Base-by-base conservation (phyloP, 2,888 invertebrate species). In the Thecocarcelia acutangulata region DNA sequence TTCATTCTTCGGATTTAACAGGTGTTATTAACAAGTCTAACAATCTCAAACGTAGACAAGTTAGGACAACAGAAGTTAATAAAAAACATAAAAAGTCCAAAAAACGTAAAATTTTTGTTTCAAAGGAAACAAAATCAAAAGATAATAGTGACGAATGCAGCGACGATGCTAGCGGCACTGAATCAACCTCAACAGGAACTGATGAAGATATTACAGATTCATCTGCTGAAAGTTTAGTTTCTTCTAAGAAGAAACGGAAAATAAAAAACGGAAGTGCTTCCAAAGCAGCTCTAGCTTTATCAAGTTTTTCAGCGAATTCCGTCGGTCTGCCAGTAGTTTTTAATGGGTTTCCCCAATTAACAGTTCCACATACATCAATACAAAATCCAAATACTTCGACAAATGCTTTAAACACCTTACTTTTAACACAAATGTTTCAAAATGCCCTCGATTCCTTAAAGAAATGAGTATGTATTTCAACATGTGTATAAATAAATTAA, bases 31-130 rank as follows among this genome's bases (percentile, higher is more conserved):
- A 46, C 83, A 85, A 9, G 86, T 83, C 37, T 81, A 80, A 8
- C 17, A 59, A 13, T 85, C 83, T 21, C 8, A 69, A 80, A 77
- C 64, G 72, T 8, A 66, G 59, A 11, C 58, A 54, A 17, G 6
- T 50, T 13, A 52, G 86, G 84, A 54, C 84, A 84, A 78, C 80
- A 72, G 54, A 88, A 85, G 61, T n/a, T 73, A 19, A 83, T 82
- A 12, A 17, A 48, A 21, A 68, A 64, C 15, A 37, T 21, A 76
- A 76, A 75, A 2, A 17, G n/a, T 12, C 48, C 0, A 83, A 80
- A 77, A 84, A 79, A 24, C 80, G 66, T 66, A 75, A 74, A 75
- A 1, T 70, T 19, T 44, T 59, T 12, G 37, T 9, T n/a, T 13
- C 12, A 15, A 78, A 58, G 63, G 85, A 17, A 76, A 78, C 83